Evolutionary conservation across 2,888 invertebrate species (phyloP), one percentile per base, ranked within the genome.

Genomic region (Parapristionchus giblindavisi): DNA sequence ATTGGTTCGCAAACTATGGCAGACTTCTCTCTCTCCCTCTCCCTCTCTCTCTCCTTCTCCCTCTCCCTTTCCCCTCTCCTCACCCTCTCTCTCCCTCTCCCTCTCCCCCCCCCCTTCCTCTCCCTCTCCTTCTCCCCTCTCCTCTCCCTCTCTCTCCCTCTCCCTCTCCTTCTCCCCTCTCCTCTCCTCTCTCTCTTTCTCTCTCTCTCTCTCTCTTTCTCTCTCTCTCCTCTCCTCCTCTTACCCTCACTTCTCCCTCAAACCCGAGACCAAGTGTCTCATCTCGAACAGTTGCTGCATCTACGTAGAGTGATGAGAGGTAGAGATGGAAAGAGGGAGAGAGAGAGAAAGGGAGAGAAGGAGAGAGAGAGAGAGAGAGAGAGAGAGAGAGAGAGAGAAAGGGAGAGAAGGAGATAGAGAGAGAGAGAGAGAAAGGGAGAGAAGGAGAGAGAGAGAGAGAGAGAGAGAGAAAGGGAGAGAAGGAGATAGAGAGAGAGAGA

Each of bases 131-230:
- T 34, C 52, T 24, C 21, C 8, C n/a, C 17, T n/a, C 56, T 2
- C 34, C 1, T 32, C 58, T 24, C 21, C 21, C 8, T 52, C 8
- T 52, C 52, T 52, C 52, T 52, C 24, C 52, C 24, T 17, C 52
- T 24, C 48, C 48, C 48, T 17, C 48, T 17, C 52, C 52, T 52
- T 24, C 52, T 17, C 17, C 38, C 60, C 29, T 38, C 34, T n/a
- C 60, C 3, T 24, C 32, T 60, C 60, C 14, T 38, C 61, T 65
- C 65, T 11, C n/a, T 43, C 65, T 36, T 5, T 36, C 34, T 61
- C 61, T 21, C 61, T 4, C 38, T 5, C 61, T 38, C 56, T 56
- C 56, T 56, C 61, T 38, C 61, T 61, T 38, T 27, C 61, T 36
- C 38, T 3, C 4, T 36, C 61, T 36, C 21, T 32, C 38, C 61